These are phyloP conservation scores for Sebastes hubbsi DNA, from an alignment of 2,797 vertebrate genomes.

Conservation along the genomic window DNA sequence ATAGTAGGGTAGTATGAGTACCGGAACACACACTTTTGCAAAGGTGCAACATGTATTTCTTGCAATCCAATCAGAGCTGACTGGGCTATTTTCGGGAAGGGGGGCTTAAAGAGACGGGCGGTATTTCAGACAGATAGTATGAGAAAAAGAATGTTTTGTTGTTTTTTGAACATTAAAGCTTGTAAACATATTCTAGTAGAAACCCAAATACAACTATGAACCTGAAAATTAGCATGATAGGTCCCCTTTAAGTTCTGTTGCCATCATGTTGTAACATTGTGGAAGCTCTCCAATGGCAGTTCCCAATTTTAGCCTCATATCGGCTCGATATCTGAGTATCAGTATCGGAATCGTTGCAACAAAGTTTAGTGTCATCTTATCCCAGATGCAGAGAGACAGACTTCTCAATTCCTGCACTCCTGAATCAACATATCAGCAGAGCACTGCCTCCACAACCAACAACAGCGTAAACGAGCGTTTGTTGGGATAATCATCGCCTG, in stretches of 20 bases:
- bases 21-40: too few relatives aligned
- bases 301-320: neutral
- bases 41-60: too few relatives aligned
- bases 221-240: neutral
- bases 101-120: neutral
- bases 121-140: neutral
- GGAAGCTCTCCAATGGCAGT: neutral
- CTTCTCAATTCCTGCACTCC: neutral
- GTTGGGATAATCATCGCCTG: slow-evolving; percentile 13
- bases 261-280: neutral
- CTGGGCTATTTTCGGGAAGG: neutral
- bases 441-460: neutral
- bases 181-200: neutral
- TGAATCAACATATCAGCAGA: slow-evolving; percentile 7
- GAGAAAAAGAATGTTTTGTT: neutral
- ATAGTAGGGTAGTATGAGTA: too few relatives aligned
- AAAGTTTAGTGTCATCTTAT: neutral
- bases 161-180: neutral
- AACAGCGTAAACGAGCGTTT: neutral
- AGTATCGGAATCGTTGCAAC: neutral
- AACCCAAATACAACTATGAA: neutral
- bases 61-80: too few relatives aligned
- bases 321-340: neutral
- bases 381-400: neutral
- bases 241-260: neutral